These are phyloP conservation scores for Ibidorhyncha struthersii DNA, from an alignment of 2,113 vertebrate genomes.

Conservation along the genomic window DNA sequence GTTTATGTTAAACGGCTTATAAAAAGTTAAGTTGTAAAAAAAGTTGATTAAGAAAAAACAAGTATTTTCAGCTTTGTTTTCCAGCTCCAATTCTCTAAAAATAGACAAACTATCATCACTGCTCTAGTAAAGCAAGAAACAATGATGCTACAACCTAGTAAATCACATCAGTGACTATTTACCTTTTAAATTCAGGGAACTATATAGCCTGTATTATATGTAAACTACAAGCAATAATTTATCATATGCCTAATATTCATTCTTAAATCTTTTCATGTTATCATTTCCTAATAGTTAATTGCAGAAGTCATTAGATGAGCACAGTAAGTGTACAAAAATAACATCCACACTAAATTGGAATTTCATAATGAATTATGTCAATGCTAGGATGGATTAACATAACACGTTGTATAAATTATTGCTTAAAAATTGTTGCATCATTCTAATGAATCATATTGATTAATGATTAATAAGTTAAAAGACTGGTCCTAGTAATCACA, in stretches of 20 bases:
- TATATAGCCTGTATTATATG: background rate
- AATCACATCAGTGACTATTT: slow-evolving; percentile 11
- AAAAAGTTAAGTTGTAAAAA: background rate
- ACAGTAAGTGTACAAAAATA: slow-evolving; percentile 51
- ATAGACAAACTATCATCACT: background rate
- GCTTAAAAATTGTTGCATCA: slow-evolving; percentile 28
- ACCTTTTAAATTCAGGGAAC: slow-evolving; percentile 21
- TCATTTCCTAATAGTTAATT: slow-evolving; percentile 52
- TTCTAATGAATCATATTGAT: slow-evolving; percentile 29
- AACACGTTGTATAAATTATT: slow-evolving; percentile 43
- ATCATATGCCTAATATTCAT: slow-evolving; percentile 25
- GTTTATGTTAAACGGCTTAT: background rate
- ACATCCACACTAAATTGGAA: slow-evolving; percentile 58
- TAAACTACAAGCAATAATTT: slow-evolving; percentile 34
- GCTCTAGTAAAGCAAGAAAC: background rate
- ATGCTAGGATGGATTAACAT: slow-evolving; percentile 50
- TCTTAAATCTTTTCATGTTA: slow-evolving; percentile 49
- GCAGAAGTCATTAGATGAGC: slow-evolving; percentile 55
- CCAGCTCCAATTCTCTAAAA: background rate
- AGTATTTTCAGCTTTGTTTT: background rate
- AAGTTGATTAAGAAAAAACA: background rate
- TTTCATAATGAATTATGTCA: slow-evolving; percentile 32
- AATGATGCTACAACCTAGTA: background rate
- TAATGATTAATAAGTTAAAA: slow-evolving; percentile 40
- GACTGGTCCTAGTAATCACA: slow-evolving; percentile 4